Conservation (phyloP, 1,140 invertebrate genomes). For the Pachyrhynchus sulphureomaculatus region DNA sequence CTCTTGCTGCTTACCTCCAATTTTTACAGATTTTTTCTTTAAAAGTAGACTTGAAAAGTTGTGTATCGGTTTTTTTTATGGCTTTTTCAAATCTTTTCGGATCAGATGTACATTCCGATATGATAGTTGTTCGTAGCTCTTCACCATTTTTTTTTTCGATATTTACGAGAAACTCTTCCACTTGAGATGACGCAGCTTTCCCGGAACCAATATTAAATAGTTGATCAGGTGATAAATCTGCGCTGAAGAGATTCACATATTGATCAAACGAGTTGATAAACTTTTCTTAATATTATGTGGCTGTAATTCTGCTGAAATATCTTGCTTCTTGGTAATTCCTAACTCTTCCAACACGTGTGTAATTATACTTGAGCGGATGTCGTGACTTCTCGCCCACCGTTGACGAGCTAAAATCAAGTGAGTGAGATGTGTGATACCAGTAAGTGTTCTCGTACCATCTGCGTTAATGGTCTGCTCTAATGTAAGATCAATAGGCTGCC, state of each 20-base stretch:
- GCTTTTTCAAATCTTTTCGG: conserved; percentile 11
- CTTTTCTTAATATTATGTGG: conserved; percentile 27
- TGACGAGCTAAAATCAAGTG: conserved; percentile 32
- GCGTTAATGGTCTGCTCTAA: conserved; percentile 10
- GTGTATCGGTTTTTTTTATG: conserved; percentile 20
- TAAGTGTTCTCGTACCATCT: conserved; percentile 42
- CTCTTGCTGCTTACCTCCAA: conserved; percentile 16
- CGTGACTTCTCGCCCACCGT: conserved; percentile 27
- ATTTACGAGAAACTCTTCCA: conserved; percentile 34
- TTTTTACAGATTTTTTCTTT: conserved; percentile 21
- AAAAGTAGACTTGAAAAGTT: conserved; percentile 21
- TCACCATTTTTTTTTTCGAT: conserved; percentile 28
- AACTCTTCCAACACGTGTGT: conserved; percentile 15
- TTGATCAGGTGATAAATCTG: conserved; percentile 7
- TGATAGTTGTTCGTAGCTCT: conserved; percentile 15
- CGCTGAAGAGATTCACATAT: conserved; percentile 29
- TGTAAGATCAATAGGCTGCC: conserved; percentile 38
- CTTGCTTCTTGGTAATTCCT: conserved; percentile 16
- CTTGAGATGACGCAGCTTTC: conserved; percentile 30
- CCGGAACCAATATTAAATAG: conserved; percentile 37
- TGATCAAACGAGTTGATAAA: conserved; percentile 28
- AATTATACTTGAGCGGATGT: conserved; percentile 25
- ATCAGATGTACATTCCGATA: conserved; percentile 10
- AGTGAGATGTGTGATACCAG: conserved; percentile 35
- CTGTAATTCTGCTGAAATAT: conserved; percentile 31